Base-by-base conservation (phyloP, 2,888 invertebrate species). In the Masnerella sp. region DNA sequence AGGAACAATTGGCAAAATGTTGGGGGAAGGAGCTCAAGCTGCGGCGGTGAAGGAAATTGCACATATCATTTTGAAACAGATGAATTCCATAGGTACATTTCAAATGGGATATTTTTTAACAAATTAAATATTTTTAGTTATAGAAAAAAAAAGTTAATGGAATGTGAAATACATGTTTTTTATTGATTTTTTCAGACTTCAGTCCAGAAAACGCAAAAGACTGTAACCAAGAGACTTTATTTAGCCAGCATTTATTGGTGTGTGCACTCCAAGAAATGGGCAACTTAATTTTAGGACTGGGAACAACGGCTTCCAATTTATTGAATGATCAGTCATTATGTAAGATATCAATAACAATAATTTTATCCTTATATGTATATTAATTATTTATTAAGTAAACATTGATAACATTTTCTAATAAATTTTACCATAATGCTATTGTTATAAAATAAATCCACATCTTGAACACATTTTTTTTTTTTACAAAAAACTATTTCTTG, bases 1-100 rank as follows among this genome's bases (percentile, higher is more conserved):
- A 47, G 94, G 96, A 73, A 93, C 97, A 0, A 90, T 99, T 30
- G 98, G 99, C 0, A 95, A 96, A 86, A 93, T 99, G 92, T 90
- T 99, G 15, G 96, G 98, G 0, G 99, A 99, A 88, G 98, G 98
- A 81, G 97, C 98, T 5, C 99, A 99, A 88, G 93, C 96, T 22
- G 94, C 96, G 0, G 98, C 98, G 0, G 96, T 96, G 84, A 96
- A 97, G 84, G 97, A 98, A 88, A 93, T 99, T 56, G 94, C 96
- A 76, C 94, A 94, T 78, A 93, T 98, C 58, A 93, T 99, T 59
- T 92, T 95, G 36, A 96, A 96, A 83, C 97, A 98, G 89, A 97
- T 98, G 96, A 96, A 96, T 88, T 94, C 95, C 3, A 96, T 97
- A 76, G 90, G 90, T 90, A 81, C n/a, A n/a, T n/a, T n/a, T n/a